Conservation (phyloP, 2,888 invertebrate genomes). For the Eupeodes latifasciatus region DNA sequence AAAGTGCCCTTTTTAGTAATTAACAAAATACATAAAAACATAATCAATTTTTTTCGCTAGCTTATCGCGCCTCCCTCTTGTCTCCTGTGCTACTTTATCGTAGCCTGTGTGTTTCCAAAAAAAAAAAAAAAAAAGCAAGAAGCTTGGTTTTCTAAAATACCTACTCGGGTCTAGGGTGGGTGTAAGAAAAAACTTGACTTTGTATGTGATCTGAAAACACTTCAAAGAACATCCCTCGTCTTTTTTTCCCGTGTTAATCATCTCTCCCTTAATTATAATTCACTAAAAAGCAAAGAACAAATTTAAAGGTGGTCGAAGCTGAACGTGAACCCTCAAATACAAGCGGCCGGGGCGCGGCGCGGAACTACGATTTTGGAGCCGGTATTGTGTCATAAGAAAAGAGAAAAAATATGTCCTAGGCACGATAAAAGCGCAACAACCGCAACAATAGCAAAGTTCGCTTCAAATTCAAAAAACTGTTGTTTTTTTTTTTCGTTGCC, state of each 20-base stretch:
- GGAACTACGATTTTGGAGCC: slow-evolving; percentile 13
- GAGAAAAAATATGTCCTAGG: slow-evolving; percentile 50
- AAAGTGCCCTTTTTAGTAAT: slow-evolving; percentile 72
- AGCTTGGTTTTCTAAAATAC: background rate
- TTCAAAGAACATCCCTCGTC: slow-evolving; percentile 69
- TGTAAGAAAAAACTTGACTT: slow-evolving; percentile 56
- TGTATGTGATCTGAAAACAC: slow-evolving; percentile 72
- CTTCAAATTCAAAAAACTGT: slow-evolving; percentile 31
- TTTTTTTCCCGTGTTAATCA: slow-evolving; percentile 63
- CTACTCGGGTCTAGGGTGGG: slow-evolving; percentile 35
- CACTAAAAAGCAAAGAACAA: slow-evolving; percentile 56
- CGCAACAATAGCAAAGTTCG: slow-evolving; percentile 70
- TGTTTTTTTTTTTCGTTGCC: slow-evolving; percentile 30
- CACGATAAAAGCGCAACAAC: slow-evolving; percentile 67
- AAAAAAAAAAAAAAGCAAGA: slow-evolving; percentile 23
- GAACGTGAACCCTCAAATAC: slow-evolving; percentile 66
- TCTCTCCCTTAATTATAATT: slow-evolving; percentile 75
- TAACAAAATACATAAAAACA: slow-evolving; percentile 71
- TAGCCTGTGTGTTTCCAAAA: slow-evolving; percentile 25
- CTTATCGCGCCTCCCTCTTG: slow-evolving; percentile 19
- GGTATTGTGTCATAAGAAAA: slow-evolving; percentile 70
- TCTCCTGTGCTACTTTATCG: slow-evolving; percentile 39
- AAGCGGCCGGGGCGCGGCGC: background rate
- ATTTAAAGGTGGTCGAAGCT: slow-evolving; percentile 70
- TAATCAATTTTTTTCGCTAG: slow-evolving; percentile 57